Base-by-base conservation (phyloP, 2,888 invertebrate species). In the Sesia bembeciformis region DNA sequence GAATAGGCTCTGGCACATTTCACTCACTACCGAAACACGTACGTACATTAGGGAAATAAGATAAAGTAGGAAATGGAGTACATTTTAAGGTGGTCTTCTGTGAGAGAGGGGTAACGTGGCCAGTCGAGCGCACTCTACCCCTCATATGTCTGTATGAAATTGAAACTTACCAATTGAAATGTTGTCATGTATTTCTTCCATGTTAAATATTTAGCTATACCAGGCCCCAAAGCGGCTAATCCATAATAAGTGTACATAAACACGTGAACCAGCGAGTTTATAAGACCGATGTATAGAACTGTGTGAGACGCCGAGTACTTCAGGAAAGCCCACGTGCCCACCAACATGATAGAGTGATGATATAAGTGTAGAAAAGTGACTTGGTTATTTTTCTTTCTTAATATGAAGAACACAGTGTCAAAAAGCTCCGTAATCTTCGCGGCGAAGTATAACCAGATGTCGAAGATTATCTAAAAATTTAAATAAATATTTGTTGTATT, bases 281-380 rank as follows among this genome's bases (percentile, higher is more conserved):
- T 76, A 61, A 94, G 88, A 0, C 94, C 93, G 49, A 94, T 91
- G 62, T 95, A 91, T 4, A 93, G 90, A 0, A 93, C 92, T 54
- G 94, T 94, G 39, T 94, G 94, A 43, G 94, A 94, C 52, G 95
- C 94, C 57, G 93, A 89, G 73, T 93, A 96, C 76, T 94, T 94
- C 40, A 94, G 78, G 60, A 93, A 93, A 4, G 92, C 91, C 95
- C 95, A 96, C 0, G 93, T 93, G 64, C 93, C 92, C 42, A 94
- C 70, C 61, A 94, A 94, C 81, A 94, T 95, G 53, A 92, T 79
- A 0, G 93, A 89, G 72, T 97, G 97, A 76, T 97, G 97, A 71
- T 97, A 97, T 1, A 97, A 93, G 73, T 98, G 97, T 40, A 98
- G 91, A 69, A 96, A 96, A 0, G 96, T 93, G 0, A 97, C 93